phyloP scores from a whole-genome alignment of 2,113 vertebrate genomes.

The Zosterops pallidus region DNA sequence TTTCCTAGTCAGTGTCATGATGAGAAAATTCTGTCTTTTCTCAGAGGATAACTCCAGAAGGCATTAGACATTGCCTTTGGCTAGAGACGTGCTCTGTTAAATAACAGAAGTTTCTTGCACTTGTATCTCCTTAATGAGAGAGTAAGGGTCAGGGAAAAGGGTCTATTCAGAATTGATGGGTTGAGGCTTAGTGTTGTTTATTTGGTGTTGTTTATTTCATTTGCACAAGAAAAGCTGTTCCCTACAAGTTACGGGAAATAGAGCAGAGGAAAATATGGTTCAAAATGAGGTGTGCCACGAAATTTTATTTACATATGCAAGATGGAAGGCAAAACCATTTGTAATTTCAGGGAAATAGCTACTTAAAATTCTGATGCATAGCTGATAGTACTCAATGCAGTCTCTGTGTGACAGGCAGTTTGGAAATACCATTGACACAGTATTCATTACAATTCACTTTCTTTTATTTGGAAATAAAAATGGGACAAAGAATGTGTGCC shows the following conservation, averaged over 20 bases:
- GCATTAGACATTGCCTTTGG: neutral
- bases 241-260: neutral
- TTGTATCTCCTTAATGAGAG: neutral
- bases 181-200: neutral
- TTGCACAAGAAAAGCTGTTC: neutral
- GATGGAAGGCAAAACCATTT: constrained; percentile 23
- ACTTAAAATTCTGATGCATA: neutral
- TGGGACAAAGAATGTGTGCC: neutral
- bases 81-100: neutral
- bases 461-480: neutral
- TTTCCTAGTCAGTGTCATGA: neutral
- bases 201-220: neutral
- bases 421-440: neutral
- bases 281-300: neutral
- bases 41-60: neutral
- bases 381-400: neutral
- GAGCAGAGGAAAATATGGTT: neutral
- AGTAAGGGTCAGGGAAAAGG: neutral
- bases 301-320: neutral
- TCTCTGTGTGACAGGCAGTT: neutral
- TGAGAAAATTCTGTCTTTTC: neutral
- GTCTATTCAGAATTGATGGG: neutral
- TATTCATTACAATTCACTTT: neutral
- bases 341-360: constrained; percentile 3
- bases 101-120: neutral